Percentiles rank a stretch among this genome's conserved stretches.
Conservation (phyloP, 2,888 invertebrate genomes). For the Drosophila parthenogenetica region DNA sequence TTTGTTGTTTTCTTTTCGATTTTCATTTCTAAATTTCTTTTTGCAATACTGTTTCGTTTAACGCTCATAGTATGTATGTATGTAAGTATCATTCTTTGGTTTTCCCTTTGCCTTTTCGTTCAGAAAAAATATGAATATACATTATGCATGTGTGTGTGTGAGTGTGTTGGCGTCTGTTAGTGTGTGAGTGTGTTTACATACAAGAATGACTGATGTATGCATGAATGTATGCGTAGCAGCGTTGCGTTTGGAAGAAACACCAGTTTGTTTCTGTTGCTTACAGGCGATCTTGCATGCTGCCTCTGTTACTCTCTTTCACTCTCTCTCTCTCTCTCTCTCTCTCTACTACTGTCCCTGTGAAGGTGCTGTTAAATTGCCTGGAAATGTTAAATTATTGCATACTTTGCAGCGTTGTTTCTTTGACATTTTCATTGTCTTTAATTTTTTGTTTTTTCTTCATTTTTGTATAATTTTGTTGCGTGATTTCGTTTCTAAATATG, state of each 20-base stretch:
- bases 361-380: slow-evolving; percentile 26
- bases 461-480: slow-evolving; percentile 37
- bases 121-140: slow-evolving; percentile 9
- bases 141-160: neutral
- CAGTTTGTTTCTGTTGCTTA: slow-evolving; percentile 7
- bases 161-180: neutral
- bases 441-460: neutral
- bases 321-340: neutral
- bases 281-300: neutral
- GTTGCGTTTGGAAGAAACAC: neutral
- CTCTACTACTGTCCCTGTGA: slow-evolving; percentile 3
- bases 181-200: neutral
- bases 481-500: slow-evolving; percentile 52
- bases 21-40: slow-evolving; percentile 32
- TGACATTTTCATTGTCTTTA: neutral
- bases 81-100: slow-evolving; percentile 7
- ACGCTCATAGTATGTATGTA: slow-evolving; percentile 33
- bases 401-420: slow-evolving; percentile 1
- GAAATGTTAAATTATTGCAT: slow-evolving; percentile 15
- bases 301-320: neutral
- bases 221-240: slow-evolving; percentile 5
- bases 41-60: slow-evolving; percentile 61
- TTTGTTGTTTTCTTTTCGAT: slow-evolving; percentile 22
- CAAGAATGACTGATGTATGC: neutral
- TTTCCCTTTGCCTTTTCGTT: slow-evolving; percentile 16